Percentiles rank a stretch among this genome's conserved stretches.
phyloP scores from a whole-genome alignment of 2,888 invertebrate genomes.

The Corbicula japonica region DNA sequence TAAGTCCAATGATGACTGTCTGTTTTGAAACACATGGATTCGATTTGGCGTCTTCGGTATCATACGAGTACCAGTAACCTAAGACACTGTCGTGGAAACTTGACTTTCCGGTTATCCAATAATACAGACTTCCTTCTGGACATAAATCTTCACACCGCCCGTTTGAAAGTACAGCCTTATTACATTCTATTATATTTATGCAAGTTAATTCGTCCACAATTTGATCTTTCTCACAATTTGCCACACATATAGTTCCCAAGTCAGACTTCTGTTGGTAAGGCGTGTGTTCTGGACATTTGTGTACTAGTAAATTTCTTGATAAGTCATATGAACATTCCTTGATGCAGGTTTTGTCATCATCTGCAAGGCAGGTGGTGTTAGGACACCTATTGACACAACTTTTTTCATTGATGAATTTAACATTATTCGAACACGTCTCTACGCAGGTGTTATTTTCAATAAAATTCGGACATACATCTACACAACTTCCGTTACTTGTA shows the following conservation, averaged over 20 bases:
- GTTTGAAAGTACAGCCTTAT: neutral
- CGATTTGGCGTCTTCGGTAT: neutral
- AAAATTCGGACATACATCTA: neutral
- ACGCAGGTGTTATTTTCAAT: neutral
- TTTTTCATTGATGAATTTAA: neutral
- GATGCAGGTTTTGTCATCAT: neutral
- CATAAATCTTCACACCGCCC: neutral
- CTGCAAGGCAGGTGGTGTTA: neutral
- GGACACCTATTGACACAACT: neutral
- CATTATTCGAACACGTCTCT: neutral
- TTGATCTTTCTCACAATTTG: neutral
- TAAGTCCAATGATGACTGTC: too few species aligned
- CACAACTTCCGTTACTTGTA: neutral
- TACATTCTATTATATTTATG: neutral
- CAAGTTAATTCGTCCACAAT: neutral
- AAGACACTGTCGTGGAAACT: too few species aligned
- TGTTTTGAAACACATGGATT: slow-evolving; percentile 1
- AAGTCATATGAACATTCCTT: neutral
- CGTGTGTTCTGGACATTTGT: neutral
- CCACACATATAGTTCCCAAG: neutral
- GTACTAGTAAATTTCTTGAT: neutral
- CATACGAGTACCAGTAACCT: neutral
- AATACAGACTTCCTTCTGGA: neutral
- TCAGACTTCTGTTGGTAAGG: neutral
- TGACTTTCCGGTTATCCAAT: too few species aligned